These are phyloP conservation scores for Ciconia maguari DNA, from an alignment of 2,113 vertebrate genomes.

Conservation along the genomic window DNA sequence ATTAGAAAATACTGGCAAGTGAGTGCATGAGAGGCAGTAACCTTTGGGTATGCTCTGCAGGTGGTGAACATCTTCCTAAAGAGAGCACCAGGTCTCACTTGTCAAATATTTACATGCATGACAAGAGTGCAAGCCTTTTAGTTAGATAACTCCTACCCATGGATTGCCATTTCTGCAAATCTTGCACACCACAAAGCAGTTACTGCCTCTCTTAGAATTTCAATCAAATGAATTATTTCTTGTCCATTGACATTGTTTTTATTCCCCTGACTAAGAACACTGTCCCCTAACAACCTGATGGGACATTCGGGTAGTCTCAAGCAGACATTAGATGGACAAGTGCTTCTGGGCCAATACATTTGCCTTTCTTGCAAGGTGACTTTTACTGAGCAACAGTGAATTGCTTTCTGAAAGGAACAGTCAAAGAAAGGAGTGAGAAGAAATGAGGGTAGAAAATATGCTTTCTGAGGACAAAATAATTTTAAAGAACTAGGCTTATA, in stretches of 20 bases:
- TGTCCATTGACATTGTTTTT: not conserved
- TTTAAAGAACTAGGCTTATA: not conserved
- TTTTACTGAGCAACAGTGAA: not conserved
- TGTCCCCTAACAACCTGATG: not conserved
- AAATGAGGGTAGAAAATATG: not conserved
- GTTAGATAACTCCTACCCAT: not conserved
- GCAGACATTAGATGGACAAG: not conserved
- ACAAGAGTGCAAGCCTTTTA: not conserved
- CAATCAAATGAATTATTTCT: not conserved
- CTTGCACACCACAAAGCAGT: not conserved
- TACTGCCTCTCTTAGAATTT: no score
- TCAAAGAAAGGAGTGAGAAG: not conserved
- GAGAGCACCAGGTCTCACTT: not conserved
- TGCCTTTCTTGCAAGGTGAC: not conserved
- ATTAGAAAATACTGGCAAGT: not conserved
- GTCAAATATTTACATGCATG: not conserved
- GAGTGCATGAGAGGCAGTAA: not conserved
- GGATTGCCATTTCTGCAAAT: not conserved
- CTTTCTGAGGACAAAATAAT: not conserved
- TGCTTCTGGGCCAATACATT: not conserved
- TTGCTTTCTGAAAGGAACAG: not conserved
- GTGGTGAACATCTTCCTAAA: not conserved
- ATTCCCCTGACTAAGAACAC: not conserved
- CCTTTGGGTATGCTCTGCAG: not conserved
- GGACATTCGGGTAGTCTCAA: not conserved